A percentile compares a stretch with the other conserved stretches of the same genome.
Conservation (phyloP, 2,888 invertebrate genomes). For the Leptinotarsa haldemani region DNA sequence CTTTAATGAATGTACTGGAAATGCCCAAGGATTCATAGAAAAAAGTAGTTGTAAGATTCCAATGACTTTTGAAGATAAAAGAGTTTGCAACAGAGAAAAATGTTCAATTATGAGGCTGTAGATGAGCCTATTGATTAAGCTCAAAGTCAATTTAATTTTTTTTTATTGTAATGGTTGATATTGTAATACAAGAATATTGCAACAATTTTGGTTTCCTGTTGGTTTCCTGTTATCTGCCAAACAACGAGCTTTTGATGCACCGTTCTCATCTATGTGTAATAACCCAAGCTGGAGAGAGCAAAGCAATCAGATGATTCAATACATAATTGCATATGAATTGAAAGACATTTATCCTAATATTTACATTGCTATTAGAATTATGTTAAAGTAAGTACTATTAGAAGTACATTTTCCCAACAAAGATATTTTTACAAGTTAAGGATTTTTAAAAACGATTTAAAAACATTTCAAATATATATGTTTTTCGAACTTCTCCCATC, state of each 20-base stretch:
- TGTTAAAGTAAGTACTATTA: conserved; percentile 23
- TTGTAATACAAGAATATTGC: conserved; percentile 20
- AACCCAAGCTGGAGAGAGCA: not conserved
- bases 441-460: conserved; percentile 32
- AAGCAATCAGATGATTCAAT: conserved; percentile 17
- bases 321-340: conserved; percentile 17
- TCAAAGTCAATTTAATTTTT: conserved; percentile 11
- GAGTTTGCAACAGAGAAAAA: conserved; percentile 10
- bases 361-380: conserved; percentile 27
- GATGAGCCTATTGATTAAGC: conserved; percentile 18
- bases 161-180: conserved; percentile 20
- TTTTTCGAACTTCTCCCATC: not conserved
- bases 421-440: conserved; percentile 35
- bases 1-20: too few species aligned
- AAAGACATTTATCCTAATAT: conserved; percentile 25
- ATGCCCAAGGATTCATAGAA: too few species aligned
- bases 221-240: conserved; percentile 17
- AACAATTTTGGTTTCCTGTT: conserved; percentile 21
- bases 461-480: conserved; percentile 25
- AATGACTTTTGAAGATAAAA: too few species aligned
- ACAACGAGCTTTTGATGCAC: conserved; percentile 11
- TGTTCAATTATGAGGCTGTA: conserved; percentile 5
- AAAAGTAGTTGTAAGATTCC: too few species aligned
- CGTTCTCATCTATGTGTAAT: not conserved
- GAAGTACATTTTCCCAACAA: conserved; percentile 31